A percentile compares a stretch with the other conserved stretches of the same genome.
These are phyloP conservation scores for Papilio polyxenes DNA, from an alignment of 1,140 invertebrate species.

Conservation along the genomic window DNA sequence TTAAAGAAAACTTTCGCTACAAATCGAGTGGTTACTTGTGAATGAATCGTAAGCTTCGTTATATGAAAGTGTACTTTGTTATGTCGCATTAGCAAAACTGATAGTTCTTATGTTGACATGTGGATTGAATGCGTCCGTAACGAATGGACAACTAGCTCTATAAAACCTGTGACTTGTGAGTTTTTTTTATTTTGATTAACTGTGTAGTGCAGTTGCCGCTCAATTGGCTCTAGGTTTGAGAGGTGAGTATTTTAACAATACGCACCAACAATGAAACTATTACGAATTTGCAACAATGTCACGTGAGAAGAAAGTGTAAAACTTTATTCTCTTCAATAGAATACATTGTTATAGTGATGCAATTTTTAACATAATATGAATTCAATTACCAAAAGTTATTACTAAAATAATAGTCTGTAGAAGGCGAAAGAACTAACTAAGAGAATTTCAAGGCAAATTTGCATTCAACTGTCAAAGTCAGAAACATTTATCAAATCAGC, in stretches of 20 bases:
- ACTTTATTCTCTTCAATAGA: neutral
- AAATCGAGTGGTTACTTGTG: slow-evolving; percentile 18
- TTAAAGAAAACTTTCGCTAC: slow-evolving; percentile 30
- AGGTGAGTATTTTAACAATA: slow-evolving; percentile 43
- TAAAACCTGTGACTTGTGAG: slow-evolving; percentile 39
- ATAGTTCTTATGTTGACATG: slow-evolving; percentile 40
- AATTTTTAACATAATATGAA: too few species aligned
- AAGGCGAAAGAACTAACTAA: too few species aligned
- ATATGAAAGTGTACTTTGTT: slow-evolving; percentile 31
- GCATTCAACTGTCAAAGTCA: too few species aligned
- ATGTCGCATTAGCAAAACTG: slow-evolving; percentile 6
- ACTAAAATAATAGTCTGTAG: too few species aligned
- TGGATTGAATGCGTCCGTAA: slow-evolving; percentile 42
- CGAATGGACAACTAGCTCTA: slow-evolving; percentile 28
- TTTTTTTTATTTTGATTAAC: slow-evolving; percentile 45
- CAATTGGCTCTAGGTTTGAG: slow-evolving; percentile 39
- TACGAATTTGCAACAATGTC: neutral
- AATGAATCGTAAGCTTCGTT: slow-evolving; percentile 20
- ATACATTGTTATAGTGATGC: too few species aligned
- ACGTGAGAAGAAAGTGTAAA: neutral
- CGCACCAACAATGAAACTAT: slow-evolving; percentile 4
- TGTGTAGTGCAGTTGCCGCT: slow-evolving; percentile 45
- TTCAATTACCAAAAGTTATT: too few species aligned
- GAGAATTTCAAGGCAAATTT: too few species aligned
- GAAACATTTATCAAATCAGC: too few species aligned